Conservation (phyloP, 2,797 vertebrate genomes). For the Coregonus suidteri region DNA sequence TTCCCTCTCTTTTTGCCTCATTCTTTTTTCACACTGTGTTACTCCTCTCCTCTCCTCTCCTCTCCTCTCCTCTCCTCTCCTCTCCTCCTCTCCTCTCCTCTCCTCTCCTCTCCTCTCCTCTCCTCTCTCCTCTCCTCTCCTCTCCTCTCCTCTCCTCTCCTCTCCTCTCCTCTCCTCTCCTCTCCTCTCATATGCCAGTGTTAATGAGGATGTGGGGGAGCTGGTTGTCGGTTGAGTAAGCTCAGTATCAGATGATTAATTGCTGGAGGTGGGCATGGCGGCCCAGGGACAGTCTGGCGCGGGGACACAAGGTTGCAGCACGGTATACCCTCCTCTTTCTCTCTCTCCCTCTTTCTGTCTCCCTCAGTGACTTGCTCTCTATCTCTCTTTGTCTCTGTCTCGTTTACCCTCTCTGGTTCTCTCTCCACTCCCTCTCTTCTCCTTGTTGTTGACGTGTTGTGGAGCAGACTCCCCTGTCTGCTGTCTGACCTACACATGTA, state of each 20-base stretch:
- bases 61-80: background rate
- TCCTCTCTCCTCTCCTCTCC: background rate
- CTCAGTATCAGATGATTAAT: slow-evolving; percentile 83
- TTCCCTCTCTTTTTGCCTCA: background rate
- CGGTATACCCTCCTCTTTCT: slow-evolving; percentile 44
- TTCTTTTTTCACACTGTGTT: no score
- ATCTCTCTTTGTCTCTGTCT: slow-evolving; percentile 43
- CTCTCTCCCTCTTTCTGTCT: slow-evolving; percentile 46
- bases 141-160: background rate
- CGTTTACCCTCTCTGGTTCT: background rate
- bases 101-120: slow-evolving; percentile 5
- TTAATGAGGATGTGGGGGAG: slow-evolving; percentile 80
- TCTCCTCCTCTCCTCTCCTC: background rate
- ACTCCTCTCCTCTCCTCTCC: background rate
- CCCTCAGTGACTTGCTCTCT: slow-evolving; percentile 65
- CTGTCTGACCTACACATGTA: slow-evolving; percentile 55
- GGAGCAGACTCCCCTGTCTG: slow-evolving; percentile 52
- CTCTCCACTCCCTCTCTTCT: slow-evolving; percentile 22
- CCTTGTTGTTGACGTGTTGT: slow-evolving; percentile 57
- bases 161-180: slow-evolving; percentile 4
- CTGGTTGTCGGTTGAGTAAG: slow-evolving; percentile 76
- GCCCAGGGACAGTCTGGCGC: slow-evolving; percentile 66
- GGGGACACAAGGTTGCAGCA: slow-evolving; percentile 77
- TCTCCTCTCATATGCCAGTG: slow-evolving; percentile 26
- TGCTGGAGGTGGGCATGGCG: slow-evolving; percentile 72